These are phyloP conservation scores for Steatornis caripensis DNA, from an alignment of 2,113 vertebrate species.

Conservation along the genomic window DNA sequence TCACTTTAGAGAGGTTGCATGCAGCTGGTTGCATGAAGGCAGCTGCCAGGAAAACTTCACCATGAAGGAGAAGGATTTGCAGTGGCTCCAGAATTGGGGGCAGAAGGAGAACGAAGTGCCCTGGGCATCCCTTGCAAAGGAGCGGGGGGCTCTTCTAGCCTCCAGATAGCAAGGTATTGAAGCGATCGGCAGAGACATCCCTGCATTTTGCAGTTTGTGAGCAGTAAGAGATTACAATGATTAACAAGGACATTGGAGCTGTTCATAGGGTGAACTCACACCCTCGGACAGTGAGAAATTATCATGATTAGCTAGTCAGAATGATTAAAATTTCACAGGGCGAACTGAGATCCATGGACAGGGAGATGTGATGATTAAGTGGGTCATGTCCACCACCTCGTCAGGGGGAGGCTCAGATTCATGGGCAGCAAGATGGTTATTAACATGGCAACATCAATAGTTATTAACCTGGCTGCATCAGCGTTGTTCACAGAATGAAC, in stretches of 20 bases:
- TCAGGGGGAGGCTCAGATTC: conserved; percentile 8
- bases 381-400: neutral
- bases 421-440: neutral
- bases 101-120: neutral
- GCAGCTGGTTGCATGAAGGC: neutral
- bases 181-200: neutral
- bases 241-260: conserved; percentile 41
- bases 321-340: conserved; percentile 65
- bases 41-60: neutral
- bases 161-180: neutral
- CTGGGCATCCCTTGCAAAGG: neutral
- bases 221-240: conserved; percentile 9
- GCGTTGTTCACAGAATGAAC: conserved; percentile 33
- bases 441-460: conserved; percentile 43
- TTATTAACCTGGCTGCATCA: conserved; percentile 61
- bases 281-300: conserved; percentile 64
- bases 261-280: conserved; percentile 21
- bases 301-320: conserved; percentile 46
- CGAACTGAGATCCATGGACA: neutral
- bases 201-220: neutral
- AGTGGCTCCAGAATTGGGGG: neutral
- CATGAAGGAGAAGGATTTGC: neutral
- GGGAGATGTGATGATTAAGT: conserved; percentile 47
- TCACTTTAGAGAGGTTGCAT: neutral
- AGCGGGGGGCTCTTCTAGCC: neutral